Conservation (phyloP, 2,797 vertebrate genomes). For the Scarus forsteni region DNA sequence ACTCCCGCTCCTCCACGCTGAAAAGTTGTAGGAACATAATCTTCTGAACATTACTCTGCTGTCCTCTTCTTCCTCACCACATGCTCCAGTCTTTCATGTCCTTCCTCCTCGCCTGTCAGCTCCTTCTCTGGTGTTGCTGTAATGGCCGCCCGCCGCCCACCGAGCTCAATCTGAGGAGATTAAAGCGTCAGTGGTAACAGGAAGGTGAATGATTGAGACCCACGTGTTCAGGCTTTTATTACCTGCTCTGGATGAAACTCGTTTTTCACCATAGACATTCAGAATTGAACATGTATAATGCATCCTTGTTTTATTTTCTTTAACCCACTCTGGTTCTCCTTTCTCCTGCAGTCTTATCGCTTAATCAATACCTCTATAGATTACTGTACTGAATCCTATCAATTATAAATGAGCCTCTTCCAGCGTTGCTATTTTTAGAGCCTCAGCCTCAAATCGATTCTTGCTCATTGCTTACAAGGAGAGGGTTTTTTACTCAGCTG, state of each 20-base stretch:
- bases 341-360: slow-evolving; percentile 47
- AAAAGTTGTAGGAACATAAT: slow-evolving; percentile 35
- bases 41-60: slow-evolving; percentile 22
- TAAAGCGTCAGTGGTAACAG: slow-evolving; percentile 15
- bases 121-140: slow-evolving; percentile 15
- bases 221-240: slow-evolving; percentile 17
- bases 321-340: neutral
- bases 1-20: slow-evolving; percentile 20
- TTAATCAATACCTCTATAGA: slow-evolving; percentile 61
- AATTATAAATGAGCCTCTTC: slow-evolving; percentile 67
- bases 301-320: neutral
- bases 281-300: neutral
- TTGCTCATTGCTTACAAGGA: neutral
- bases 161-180: slow-evolving; percentile 27
- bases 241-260: slow-evolving; percentile 23
- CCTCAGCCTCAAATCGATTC: slow-evolving; percentile 16
- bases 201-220: slow-evolving; percentile 40
- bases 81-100: neutral
- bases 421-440: slow-evolving; percentile 62
- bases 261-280: slow-evolving; percentile 16
- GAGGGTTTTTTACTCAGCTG: neutral
- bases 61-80: neutral
- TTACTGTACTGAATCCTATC: slow-evolving; percentile 43
- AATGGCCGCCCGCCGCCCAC: slow-evolving; percentile 52
- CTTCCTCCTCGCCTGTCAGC: slow-evolving; percentile 21